phyloP scores from a whole-genome alignment of 2,113 vertebrate genomes.

The Anseranas semipalmata region DNA sequence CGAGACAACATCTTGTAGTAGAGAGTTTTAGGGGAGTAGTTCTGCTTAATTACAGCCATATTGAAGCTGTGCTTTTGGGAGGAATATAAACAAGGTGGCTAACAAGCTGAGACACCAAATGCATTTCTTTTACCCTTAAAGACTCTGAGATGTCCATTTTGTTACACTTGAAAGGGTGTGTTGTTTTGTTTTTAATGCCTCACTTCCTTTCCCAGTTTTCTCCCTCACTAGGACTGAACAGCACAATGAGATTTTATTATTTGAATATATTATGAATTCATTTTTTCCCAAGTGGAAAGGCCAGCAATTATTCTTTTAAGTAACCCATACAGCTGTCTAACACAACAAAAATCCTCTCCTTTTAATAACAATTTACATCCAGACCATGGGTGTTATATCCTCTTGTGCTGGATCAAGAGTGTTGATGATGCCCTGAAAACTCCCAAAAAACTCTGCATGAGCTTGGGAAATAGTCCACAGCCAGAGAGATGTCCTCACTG shows the following conservation, averaged over 20 bases:
- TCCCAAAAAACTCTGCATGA: not conserved
- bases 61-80: not conserved
- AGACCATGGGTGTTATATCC: not conserved
- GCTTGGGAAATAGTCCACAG: not conserved
- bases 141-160: not conserved
- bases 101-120: not conserved
- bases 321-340: not conserved
- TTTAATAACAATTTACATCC: not conserved
- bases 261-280: not conserved
- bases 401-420: not conserved
- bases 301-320: not conserved
- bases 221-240: not conserved
- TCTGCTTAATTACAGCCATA: slow-evolving; percentile 35
- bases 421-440: not conserved
- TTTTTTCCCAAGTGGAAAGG: not conserved
- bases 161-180: not conserved
- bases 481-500: not conserved
- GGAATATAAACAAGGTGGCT: slow-evolving; percentile 13
- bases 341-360: not conserved
- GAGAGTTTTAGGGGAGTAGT: slow-evolving; percentile 39
- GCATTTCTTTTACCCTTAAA: not conserved
- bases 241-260: not conserved
- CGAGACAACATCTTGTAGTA: slow-evolving; percentile 35
- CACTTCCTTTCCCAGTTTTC: not conserved
- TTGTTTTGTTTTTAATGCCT: not conserved